Percentiles rank a stretch among this genome's conserved stretches.
These are phyloP conservation scores for Hylomyscus alleni DNA, from an alignment of 2,797 vertebrate species.

Conservation along the genomic window DNA sequence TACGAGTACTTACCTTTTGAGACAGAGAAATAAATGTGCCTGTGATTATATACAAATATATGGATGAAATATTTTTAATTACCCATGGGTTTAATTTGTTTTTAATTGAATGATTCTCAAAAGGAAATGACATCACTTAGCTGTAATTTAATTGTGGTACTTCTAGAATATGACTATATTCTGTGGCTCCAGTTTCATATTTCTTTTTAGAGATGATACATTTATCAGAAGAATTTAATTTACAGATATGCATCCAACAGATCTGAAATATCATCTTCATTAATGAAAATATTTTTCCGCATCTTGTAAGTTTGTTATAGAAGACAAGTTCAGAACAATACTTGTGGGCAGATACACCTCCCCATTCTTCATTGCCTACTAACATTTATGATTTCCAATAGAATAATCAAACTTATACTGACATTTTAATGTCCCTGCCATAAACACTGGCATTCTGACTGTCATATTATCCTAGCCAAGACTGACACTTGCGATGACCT, in stretches of 20 bases:
- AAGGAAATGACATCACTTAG: slow-evolving; percentile 8
- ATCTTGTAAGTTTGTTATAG: background rate
- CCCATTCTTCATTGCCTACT: background rate
- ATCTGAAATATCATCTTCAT: slow-evolving; percentile 41
- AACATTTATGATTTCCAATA: background rate
- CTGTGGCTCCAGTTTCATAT: background rate
- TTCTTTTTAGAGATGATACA: slow-evolving; percentile 1
- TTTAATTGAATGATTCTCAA: slow-evolving; percentile 9
- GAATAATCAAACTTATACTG: background rate
- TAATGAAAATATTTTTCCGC: background rate
- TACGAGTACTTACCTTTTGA: background rate
- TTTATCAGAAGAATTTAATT: slow-evolving; percentile 18
- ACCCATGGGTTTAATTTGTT: background rate
- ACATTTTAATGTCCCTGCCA: background rate
- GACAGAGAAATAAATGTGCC: slow-evolving; percentile 33
- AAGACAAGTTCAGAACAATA: background rate
- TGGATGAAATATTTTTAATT: slow-evolving; percentile 14
- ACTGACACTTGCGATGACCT: background rate
- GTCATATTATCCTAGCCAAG: background rate
- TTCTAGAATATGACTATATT: background rate
- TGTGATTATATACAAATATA: slow-evolving; percentile 13
- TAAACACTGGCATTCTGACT: background rate
- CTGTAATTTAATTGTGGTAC: background rate
- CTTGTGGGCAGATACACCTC: background rate
- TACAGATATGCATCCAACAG: background rate